Conservation (phyloP, 2,113 vertebrate genomes). For the Cinclus mexicanus region DNA sequence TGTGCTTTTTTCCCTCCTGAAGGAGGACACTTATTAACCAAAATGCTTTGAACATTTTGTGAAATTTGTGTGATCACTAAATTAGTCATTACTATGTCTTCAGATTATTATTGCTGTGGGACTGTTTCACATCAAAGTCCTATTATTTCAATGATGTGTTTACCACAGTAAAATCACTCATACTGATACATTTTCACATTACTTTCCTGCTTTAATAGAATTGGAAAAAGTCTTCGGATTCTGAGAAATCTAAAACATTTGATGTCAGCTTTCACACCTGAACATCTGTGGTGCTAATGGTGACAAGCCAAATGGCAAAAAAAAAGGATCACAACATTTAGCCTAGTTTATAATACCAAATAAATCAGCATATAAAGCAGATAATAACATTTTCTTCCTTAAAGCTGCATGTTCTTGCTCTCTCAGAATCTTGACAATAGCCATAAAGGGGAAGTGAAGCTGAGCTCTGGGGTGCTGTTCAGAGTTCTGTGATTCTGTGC, state of each 20-base stretch:
- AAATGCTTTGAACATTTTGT: background rate
- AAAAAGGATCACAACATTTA: background rate
- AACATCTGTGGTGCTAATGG: background rate
- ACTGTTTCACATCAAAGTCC: constrained; percentile 25
- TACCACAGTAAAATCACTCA: background rate
- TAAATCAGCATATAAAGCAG: background rate
- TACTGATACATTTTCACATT: background rate
- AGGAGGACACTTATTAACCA: background rate
- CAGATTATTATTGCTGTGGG: background rate
- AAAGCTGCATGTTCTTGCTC: background rate
- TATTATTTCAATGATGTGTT: background rate
- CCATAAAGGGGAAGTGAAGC: background rate
- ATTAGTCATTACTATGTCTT: constrained; percentile 2
- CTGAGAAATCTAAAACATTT: background rate
- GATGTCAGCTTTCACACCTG: background rate
- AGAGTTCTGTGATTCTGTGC: background rate
- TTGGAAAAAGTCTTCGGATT: background rate
- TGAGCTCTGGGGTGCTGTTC: background rate
- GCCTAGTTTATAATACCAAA: background rate
- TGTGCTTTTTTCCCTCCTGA: background rate
- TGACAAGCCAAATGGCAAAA: background rate
- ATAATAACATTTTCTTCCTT: background rate
- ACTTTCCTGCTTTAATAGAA: background rate
- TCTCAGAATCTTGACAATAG: background rate
- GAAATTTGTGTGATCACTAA: background rate